Evolutionary conservation across 2,888 invertebrate species (phyloP).

Genomic region (Omphaloscelis lunosa): DNA sequence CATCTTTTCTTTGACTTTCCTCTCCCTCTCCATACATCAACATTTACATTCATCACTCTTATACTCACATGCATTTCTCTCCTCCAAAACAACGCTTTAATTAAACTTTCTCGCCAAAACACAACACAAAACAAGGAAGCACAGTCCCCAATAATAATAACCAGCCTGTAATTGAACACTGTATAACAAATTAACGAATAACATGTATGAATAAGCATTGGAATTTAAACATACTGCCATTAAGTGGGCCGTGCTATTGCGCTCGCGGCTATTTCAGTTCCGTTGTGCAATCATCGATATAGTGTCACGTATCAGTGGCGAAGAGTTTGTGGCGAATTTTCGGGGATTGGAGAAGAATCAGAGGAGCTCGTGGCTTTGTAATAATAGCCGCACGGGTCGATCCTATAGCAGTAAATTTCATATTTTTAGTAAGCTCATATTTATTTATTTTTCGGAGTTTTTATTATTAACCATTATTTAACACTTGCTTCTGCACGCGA

Average conservation of each 20-base stretch:
- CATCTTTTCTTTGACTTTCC: no score
- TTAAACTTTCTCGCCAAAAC: conserved; percentile 20
- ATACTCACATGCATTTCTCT: no score
- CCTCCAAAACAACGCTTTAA: conserved; percentile 6
- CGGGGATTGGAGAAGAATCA: conserved; percentile 16
- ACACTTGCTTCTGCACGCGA: no score
- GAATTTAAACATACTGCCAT: conserved; percentile 73
- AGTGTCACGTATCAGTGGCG: conserved; percentile 58
- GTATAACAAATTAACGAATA: conserved; percentile 72
- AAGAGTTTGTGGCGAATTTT: conserved; percentile 32
- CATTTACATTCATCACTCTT: no score
- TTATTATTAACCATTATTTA: no score
- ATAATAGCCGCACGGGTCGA: no score
- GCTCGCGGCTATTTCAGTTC: conserved; percentile 69
- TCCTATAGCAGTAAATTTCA: no score
- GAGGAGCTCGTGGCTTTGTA: no score
- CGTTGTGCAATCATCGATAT: conserved; percentile 58
- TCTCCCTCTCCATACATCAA: no score
- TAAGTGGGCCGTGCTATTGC: conserved; percentile 70
- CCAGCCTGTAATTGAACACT: conserved; percentile 50
- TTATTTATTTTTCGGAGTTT: no score
- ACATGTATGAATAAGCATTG: conserved; percentile 69
- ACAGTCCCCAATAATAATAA: conserved; percentile 47
- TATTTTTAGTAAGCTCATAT: no score
- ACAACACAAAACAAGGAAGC: conserved; percentile 41